Evolutionary conservation across 2,797 vertebrate species (phyloP), one percentile per base, ranked within the genome.

Genomic region (Esox masquinongy): DNA sequence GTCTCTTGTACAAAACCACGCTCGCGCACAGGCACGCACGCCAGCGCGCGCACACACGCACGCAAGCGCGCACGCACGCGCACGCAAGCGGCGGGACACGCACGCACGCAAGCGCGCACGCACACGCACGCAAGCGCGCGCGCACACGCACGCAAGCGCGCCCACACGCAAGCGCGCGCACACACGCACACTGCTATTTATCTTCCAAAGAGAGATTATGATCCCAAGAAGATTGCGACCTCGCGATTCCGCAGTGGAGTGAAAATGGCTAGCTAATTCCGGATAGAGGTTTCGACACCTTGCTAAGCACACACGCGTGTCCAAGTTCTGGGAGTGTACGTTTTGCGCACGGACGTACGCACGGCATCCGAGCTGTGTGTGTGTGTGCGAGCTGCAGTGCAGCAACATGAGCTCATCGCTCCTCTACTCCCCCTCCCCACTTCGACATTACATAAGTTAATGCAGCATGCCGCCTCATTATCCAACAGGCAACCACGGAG

Each of bases 401-500:
- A 91, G 90, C 90, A 92, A 85, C 91, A 92, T 93, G 91, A 93
- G 91, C 90, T 92, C 91, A 93, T 92, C 91, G 87, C 86, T 85
- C 88, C 82, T 75, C 82, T 83, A 79, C n/a, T 26, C 63, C 78
- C 74, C 74, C 74, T 53, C 39, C 77, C 79, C 61, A 70, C 86
- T 86, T 5, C 75, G 14, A 85, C 86, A 89, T 91, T 91, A 92
- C 90, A 90, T 91, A 92, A 92, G 89, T 90, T 90, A 90, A 90
- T 90, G 88, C 91, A 90, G 90, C 88, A 90, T 88, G 85, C 86
- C 87, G 83, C 79, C 87, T 90, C 85, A 88, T 91, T 89, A 91
- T 88, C 86, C 84, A 84, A 75, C 76, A 68, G 84, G 82, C 88
- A 80, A 77, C 77, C 74, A 5, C 79, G 80, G 79, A 53, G 80